Conservation (phyloP, 2,113 vertebrate genomes). For the Acinonyx jubatus region DNA sequence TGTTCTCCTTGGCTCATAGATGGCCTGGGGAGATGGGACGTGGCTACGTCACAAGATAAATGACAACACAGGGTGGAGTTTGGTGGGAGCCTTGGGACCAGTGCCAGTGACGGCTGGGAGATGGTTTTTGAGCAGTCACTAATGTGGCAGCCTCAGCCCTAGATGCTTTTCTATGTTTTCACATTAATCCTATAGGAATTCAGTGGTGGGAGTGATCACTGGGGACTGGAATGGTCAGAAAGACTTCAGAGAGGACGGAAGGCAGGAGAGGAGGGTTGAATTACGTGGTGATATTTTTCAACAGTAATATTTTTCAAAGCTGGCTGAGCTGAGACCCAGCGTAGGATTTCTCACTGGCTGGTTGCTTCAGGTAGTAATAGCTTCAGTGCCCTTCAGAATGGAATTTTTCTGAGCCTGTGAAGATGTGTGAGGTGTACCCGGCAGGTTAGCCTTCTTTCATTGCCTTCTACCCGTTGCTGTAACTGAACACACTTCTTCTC, state of each 20-base stretch:
- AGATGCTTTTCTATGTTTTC: slow-evolving; percentile 54
- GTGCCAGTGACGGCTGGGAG: background rate
- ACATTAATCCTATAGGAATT: slow-evolving; percentile 29
- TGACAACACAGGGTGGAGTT: background rate
- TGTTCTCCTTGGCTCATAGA: background rate
- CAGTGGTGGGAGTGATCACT: slow-evolving; percentile 32
- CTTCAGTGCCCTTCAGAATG: slow-evolving; percentile 60
- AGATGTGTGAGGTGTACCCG: slow-evolving; percentile 39
- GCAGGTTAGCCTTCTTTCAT: slow-evolving; percentile 22
- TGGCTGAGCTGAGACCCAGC: slow-evolving; percentile 57
- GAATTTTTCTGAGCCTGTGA: slow-evolving; percentile 54
- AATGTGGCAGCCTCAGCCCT: slow-evolving; percentile 35
- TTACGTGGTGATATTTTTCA: slow-evolving; percentile 63
- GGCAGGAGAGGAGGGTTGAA: slow-evolving; percentile 57
- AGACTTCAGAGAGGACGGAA: slow-evolving; percentile 43
- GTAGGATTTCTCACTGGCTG: slow-evolving; percentile 66
- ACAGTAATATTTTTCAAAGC: slow-evolving; percentile 55
- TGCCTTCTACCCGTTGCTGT: slow-evolving; percentile 47
- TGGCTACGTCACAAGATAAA: background rate
- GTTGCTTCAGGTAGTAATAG: slow-evolving; percentile 55
- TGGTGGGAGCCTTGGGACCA: background rate
- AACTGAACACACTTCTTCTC: slow-evolving; percentile 41
- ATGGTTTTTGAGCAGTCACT: slow-evolving; percentile 41
- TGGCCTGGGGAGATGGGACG: background rate
- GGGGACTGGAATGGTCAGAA: slow-evolving; percentile 8